Evolutionary conservation across 2,797 vertebrate genomes (phyloP).

Genomic region (Mastacembelus armatus): DNA sequence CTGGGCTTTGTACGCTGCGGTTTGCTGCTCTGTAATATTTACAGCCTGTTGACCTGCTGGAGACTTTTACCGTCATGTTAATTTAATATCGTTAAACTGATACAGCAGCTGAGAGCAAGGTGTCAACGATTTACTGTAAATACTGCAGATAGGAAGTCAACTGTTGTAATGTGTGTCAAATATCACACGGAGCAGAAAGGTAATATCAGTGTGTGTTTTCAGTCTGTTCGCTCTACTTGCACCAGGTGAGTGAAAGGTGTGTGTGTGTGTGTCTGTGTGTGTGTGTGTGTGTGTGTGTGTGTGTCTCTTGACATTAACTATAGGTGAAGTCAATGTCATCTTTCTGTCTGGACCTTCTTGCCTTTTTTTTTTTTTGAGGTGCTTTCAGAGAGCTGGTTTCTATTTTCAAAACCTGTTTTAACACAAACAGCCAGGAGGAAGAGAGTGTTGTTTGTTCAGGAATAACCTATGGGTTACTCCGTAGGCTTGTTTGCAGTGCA

Average conservation of each 20-base stretch:
- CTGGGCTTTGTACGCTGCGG: background rate
- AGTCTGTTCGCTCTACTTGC: background rate
- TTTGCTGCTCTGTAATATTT: background rate
- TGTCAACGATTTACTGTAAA: slow-evolving; percentile 29
- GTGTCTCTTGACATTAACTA: slow-evolving; percentile 5
- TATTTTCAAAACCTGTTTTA: slow-evolving; percentile 48
- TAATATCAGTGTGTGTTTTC: background rate
- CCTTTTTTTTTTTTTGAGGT: background rate
- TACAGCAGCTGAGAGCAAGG: slow-evolving; percentile 35
- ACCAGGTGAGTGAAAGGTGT: background rate
- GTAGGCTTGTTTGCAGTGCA: slow-evolving; percentile 58
- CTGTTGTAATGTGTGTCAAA: background rate
- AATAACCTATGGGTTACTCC: slow-evolving; percentile 28
- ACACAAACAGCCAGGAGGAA: slow-evolving; percentile 24
- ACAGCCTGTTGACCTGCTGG: background rate
- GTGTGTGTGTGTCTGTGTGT: background rate
- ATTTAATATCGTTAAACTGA: slow-evolving; percentile 18
- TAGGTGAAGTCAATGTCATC: slow-evolving; percentile 19
- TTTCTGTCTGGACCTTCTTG: background rate
- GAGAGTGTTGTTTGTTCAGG: slow-evolving; percentile 54
- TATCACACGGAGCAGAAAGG: background rate
- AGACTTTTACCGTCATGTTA: background rate
- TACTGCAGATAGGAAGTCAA: background rate
- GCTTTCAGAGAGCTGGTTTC: slow-evolving; percentile 15
- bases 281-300: background rate